These are phyloP conservation scores for Cygnus olor DNA, from an alignment of 2,797 vertebrate genomes.

Conservation along the genomic window DNA sequence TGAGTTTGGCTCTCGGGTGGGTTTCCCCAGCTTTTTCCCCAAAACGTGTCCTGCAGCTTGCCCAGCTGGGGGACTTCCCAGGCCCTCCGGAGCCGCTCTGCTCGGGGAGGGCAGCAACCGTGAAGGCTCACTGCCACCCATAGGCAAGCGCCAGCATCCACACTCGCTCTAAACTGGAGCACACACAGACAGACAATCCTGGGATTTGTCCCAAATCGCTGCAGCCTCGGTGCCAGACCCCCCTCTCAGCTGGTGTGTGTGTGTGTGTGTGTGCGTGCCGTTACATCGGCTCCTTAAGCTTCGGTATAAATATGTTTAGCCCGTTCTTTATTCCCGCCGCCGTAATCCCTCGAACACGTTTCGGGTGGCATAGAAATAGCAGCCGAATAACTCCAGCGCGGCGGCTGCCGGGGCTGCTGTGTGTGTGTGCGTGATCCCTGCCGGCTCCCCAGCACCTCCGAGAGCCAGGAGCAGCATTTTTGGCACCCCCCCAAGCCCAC, in stretches of 20 bases:
- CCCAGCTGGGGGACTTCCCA: background rate
- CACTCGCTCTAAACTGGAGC: constrained; percentile 51
- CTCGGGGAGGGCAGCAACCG: background rate
- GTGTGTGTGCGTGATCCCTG: background rate
- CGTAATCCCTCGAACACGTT: constrained; percentile 37
- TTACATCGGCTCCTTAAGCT: constrained; percentile 28
- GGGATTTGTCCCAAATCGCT: constrained; percentile 70
- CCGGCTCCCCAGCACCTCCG: background rate
- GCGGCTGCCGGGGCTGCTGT: background rate
- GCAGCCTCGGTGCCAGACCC: constrained; percentile 54
- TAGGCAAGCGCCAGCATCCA: constrained; percentile 25
- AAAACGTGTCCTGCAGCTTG: accelerated
- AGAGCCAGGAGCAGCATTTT: background rate
- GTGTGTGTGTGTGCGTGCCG: background rate
- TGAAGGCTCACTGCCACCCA: constrained; percentile 79
- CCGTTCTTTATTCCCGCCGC: constrained; percentile 26
- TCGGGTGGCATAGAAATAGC: constrained; percentile 17
- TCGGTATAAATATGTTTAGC: constrained; percentile 42
- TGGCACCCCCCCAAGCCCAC: background rate
- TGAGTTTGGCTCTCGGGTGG: background rate
- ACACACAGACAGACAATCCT: constrained; percentile 53
- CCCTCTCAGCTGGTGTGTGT: background rate
- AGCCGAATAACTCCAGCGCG: background rate
- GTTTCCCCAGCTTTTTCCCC: background rate
- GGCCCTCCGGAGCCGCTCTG: background rate